Conservation (phyloP, 1,140 invertebrate species). For the Orchesella cincta region DNA sequence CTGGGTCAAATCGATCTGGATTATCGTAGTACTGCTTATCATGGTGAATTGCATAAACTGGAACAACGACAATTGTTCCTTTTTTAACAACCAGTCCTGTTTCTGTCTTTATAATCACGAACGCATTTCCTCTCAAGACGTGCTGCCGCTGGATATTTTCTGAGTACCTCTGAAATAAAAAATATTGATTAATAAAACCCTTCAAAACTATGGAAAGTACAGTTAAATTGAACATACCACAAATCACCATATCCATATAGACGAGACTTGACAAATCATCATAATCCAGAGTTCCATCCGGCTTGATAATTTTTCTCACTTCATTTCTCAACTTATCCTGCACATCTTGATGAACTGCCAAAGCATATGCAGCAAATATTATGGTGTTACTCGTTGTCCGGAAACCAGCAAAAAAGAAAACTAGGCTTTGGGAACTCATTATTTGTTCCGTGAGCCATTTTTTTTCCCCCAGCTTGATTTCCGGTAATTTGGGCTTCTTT, state of each 20-base stretch:
- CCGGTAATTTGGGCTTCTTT: neutral
- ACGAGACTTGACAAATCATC: slow-evolving; percentile 53
- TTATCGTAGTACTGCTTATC: slow-evolving; percentile 69
- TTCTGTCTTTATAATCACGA: neutral
- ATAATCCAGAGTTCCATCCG: slow-evolving; percentile 14
- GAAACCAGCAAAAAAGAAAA: slow-evolving; percentile 70
- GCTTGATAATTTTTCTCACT: neutral
- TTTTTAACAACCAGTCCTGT: slow-evolving; percentile 55
- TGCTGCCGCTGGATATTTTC: slow-evolving; percentile 32
- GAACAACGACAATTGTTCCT: slow-evolving; percentile 61
- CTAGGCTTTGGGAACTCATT: slow-evolving; percentile 49
- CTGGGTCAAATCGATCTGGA: slow-evolving; percentile 71
- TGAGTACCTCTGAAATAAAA: slow-evolving; percentile 41
- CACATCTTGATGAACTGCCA: slow-evolving; percentile 66
- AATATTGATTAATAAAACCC: no score
- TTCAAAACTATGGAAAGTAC: neutral
- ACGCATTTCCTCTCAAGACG: neutral
- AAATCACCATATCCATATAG: slow-evolving; percentile 61
- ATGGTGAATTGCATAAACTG: slow-evolving; percentile 62
- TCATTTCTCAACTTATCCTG: slow-evolving; percentile 15
- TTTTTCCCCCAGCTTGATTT: no score
- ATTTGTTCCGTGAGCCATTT: slow-evolving; percentile 25
- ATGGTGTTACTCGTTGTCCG: slow-evolving; percentile 75
- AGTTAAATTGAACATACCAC: slow-evolving; percentile 39
- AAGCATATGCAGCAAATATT: slow-evolving; percentile 65